phyloP scores from a whole-genome alignment of 2,888 invertebrate species.

The Drosophila eohydei region DNA sequence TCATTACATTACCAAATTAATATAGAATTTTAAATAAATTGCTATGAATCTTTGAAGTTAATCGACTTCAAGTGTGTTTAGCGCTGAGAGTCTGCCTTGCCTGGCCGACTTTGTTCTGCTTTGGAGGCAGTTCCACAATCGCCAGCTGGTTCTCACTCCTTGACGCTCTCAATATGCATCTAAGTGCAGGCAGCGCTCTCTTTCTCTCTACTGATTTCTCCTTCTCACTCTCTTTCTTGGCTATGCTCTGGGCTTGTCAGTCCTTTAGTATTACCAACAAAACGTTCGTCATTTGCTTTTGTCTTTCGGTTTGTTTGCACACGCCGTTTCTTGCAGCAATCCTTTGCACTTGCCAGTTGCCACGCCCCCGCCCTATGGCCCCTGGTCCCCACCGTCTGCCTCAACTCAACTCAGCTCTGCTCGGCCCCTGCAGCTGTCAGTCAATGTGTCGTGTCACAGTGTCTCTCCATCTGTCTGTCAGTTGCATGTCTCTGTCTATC shows the following conservation, averaged over 20 bases:
- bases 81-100: not conserved
- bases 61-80: conserved; percentile 14
- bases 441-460: conserved; percentile 83
- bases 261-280: conserved; percentile 45
- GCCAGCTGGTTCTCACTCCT: conserved; percentile 35
- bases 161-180: conserved; percentile 54
- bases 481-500: conserved; percentile 80
- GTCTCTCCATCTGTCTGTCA: conserved; percentile 83
- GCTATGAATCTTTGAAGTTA: not conserved
- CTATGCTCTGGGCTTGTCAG: conserved; percentile 48
- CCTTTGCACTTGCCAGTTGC: conserved; percentile 54
- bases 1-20: not conserved
- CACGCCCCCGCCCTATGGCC: conserved; percentile 15
- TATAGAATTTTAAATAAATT: not conserved
- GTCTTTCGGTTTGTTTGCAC: conserved; percentile 80
- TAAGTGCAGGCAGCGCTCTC: conserved; percentile 32
- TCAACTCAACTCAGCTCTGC: conserved; percentile 10
- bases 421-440: conserved; percentile 79
- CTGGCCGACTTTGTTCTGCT: conserved; percentile 1
- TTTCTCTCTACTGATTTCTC: not conserved
- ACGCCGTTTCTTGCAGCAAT: conserved; percentile 75
- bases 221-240: not conserved
- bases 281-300: conserved; percentile 79
- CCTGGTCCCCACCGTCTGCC: conserved; percentile 4
- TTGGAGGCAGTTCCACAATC: conserved; percentile 26